phyloP scores from a whole-genome alignment of 2,113 vertebrate genomes.

The Mesoclemmys tuberculata region DNA sequence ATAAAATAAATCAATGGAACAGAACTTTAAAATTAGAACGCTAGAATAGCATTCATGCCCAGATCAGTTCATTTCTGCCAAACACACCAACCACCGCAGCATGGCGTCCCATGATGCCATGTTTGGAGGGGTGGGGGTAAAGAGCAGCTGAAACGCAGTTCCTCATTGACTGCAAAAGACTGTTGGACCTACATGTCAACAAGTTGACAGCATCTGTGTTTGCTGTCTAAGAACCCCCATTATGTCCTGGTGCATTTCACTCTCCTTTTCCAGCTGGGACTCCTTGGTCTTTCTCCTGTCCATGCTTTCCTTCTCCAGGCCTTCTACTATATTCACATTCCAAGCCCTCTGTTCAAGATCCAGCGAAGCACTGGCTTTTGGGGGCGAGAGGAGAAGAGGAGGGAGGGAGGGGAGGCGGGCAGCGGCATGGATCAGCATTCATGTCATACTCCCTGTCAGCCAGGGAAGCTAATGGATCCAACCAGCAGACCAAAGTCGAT shows the following conservation, averaged over 20 bases:
- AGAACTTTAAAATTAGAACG: not conserved
- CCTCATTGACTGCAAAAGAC: not conserved
- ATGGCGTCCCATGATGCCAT: not conserved
- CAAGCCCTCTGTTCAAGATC: not conserved
- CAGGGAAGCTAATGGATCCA: too few relatives aligned
- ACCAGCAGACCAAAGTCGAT: too few relatives aligned
- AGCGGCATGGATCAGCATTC: too few relatives aligned
- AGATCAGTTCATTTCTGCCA: not conserved
- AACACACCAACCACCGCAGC: not conserved
- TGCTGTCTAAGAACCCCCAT: not conserved
- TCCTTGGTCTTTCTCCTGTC: not conserved
- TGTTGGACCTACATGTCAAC: not conserved
- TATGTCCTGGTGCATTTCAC: not conserved
- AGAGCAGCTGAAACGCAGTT: not conserved
- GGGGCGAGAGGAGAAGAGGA: too few relatives aligned
- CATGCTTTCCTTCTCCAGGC: not conserved
- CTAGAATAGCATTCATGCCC: not conserved
- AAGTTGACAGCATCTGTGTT: not conserved
- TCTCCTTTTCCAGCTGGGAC: not conserved
- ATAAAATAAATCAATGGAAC: not conserved
- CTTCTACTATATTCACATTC: not conserved
- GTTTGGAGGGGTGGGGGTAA: not conserved
- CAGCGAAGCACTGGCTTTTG: not conserved
- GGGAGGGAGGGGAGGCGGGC: too few relatives aligned
- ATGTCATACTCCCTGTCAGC: too few relatives aligned